phyloP scores from a whole-genome alignment of 1,140 invertebrate genomes.

The Oryctes rhinoceros region DNA sequence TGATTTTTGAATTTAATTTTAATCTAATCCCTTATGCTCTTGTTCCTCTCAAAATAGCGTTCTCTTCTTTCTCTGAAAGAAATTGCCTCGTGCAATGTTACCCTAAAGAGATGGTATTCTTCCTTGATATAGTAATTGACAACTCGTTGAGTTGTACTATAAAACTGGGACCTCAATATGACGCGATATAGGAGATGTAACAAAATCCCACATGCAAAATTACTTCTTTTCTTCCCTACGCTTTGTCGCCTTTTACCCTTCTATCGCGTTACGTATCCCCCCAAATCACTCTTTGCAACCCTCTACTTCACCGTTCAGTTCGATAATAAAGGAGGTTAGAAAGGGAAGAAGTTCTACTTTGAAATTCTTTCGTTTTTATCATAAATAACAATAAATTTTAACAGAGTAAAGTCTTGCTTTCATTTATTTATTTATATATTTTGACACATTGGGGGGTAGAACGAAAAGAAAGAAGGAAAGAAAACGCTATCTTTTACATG shows the following conservation, averaged over 20 bases:
- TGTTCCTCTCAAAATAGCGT: background rate
- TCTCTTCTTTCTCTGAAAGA: background rate
- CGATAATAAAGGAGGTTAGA: conserved; percentile 19
- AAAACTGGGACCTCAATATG: conserved; percentile 24
- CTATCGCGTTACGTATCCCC: background rate
- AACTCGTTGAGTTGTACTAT: conserved; percentile 24
- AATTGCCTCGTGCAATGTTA: conserved; percentile 19
- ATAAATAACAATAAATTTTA: conserved; percentile 36
- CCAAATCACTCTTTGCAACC: background rate
- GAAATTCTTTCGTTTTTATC: background rate
- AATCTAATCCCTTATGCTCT: too few species aligned
- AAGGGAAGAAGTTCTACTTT: background rate
- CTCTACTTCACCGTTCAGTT: background rate
- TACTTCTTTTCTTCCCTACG: conserved; percentile 22
- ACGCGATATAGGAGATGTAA: conserved; percentile 29
- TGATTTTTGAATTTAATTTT: conserved; percentile 8
- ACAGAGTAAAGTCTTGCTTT: background rate
- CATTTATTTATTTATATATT: conserved; percentile 34
- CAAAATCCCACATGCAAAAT: conserved; percentile 31
- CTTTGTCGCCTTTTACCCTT: background rate
- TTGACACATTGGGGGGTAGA: background rate
- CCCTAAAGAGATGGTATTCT: background rate
- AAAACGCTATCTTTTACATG: conserved; percentile 9
- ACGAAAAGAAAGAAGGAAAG: background rate
- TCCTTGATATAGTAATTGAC: conserved; percentile 25